These are phyloP conservation scores for Synanthedon tipuliformis DNA, from an alignment of 2,888 invertebrate species.

Conservation along the genomic window DNA sequence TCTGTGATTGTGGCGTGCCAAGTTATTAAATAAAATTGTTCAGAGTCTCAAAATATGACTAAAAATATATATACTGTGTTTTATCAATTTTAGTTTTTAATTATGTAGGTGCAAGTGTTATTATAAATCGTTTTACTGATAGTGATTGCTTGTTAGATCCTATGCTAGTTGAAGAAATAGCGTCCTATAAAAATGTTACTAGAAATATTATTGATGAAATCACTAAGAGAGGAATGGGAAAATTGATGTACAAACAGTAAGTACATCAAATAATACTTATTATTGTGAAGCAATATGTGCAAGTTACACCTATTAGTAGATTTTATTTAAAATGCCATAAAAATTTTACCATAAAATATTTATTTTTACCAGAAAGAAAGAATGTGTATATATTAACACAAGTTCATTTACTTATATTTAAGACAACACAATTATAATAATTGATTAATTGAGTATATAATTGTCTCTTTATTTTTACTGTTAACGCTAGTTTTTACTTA, in stretches of 20 bases:
- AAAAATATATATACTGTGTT: background rate
- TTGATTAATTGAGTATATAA: background rate
- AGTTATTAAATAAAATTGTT: no score
- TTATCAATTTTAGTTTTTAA: background rate
- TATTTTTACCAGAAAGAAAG: no score
- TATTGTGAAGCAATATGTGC: no score
- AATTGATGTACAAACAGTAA: slow-evolving; percentile 61
- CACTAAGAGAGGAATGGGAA: slow-evolving; percentile 45
- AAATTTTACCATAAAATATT: no score
- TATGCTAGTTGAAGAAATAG: slow-evolving; percentile 59
- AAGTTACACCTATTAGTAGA: no score
- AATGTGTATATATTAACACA: no score
- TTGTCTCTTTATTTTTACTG: background rate
- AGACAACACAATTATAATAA: no score
- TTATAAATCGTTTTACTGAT: slow-evolving; percentile 18
- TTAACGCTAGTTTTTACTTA: background rate
- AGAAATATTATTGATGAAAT: slow-evolving; percentile 56
- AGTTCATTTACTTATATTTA: no score
- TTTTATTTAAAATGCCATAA: no score
- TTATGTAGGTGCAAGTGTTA: slow-evolving; percentile 11
- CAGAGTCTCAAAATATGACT: no score
- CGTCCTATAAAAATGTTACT: slow-evolving; percentile 58
- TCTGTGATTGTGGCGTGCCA: background rate
- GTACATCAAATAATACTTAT: slow-evolving; percentile 6
- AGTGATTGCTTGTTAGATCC: slow-evolving; percentile 19